Evolutionary conservation across 1,140 invertebrate species (phyloP).

Genomic region (Planococcus citri): DNA sequence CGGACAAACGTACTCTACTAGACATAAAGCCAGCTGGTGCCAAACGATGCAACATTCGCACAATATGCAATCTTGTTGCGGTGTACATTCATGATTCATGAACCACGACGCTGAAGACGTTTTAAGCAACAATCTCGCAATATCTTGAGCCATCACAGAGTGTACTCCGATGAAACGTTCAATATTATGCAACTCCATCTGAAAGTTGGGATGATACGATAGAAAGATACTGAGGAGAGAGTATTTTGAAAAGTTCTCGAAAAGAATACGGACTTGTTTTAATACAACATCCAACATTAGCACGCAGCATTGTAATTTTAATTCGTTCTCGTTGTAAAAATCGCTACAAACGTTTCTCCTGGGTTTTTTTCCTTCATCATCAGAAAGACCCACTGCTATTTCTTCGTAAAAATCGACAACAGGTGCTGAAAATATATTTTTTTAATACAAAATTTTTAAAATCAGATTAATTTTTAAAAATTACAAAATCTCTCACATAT

Average conservation of each 20-base stretch:
- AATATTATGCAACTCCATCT: slow-evolving; percentile 89
- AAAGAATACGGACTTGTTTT: slow-evolving; percentile 59
- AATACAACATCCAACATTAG: slow-evolving; percentile 90
- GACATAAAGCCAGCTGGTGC: slow-evolving; percentile 74
- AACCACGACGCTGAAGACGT: slow-evolving; percentile 69
- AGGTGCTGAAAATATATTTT: slow-evolving; percentile 37
- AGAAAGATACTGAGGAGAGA: not conserved
- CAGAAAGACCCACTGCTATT: slow-evolving; percentile 44
- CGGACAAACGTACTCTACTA: slow-evolving; percentile 67
- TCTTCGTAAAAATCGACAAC: slow-evolving; percentile 38
- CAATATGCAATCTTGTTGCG: slow-evolving; percentile 61
- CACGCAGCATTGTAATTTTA: slow-evolving; percentile 83
- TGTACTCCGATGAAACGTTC: slow-evolving; percentile 69
- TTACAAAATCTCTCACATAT: not conserved
- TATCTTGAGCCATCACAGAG: slow-evolving; percentile 58
- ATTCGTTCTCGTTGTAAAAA: slow-evolving; percentile 49
- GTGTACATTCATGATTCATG: slow-evolving; percentile 31
- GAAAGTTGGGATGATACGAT: not conserved
- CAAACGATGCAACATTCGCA: slow-evolving; percentile 87
- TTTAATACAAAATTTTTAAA: slow-evolving; percentile 14
- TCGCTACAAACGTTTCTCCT: slow-evolving; percentile 39
- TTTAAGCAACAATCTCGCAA: slow-evolving; percentile 63
- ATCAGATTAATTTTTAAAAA: not conserved
- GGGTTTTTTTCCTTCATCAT: slow-evolving; percentile 48
- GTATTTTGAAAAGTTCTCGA: not conserved